These are phyloP conservation scores for Lophochroa leadbeateri DNA, from an alignment of 2,113 vertebrate species.

Conservation along the genomic window DNA sequence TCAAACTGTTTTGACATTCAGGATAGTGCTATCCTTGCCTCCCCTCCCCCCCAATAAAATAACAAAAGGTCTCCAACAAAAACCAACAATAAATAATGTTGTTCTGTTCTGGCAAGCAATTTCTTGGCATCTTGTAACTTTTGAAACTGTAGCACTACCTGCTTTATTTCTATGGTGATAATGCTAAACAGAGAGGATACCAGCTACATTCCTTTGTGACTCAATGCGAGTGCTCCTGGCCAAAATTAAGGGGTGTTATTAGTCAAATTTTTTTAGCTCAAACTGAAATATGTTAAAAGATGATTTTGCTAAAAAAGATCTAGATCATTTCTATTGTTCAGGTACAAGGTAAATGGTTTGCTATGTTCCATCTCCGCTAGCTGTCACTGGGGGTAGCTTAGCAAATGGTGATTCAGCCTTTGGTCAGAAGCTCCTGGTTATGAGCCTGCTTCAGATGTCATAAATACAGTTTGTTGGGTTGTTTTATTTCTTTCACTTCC, in stretches of 20 bases:
- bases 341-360: background rate
- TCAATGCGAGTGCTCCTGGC: background rate
- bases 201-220: background rate
- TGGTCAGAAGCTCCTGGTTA: slow-evolving; percentile 7
- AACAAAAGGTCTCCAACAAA: background rate
- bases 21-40: background rate
- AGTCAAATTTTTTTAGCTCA: background rate
- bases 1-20: background rate
- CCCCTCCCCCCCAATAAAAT: fast-evolving
- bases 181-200: background rate
- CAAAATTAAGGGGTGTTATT: background rate
- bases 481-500: slow-evolving; percentile 31
- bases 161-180: background rate
- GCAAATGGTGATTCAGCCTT: slow-evolving; percentile 9
- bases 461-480: slow-evolving; percentile 48
- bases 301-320: background rate
- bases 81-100: background rate
- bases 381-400: background rate
- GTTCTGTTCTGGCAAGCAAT: background rate
- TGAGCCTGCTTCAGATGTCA: slow-evolving; percentile 13
- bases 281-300: background rate
- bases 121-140: background rate
- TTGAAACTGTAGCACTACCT: background rate
- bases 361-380: background rate
- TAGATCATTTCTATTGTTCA: background rate